phyloP scores from a whole-genome alignment of 2,113 vertebrate species.

The Mionectes macconnelli region DNA sequence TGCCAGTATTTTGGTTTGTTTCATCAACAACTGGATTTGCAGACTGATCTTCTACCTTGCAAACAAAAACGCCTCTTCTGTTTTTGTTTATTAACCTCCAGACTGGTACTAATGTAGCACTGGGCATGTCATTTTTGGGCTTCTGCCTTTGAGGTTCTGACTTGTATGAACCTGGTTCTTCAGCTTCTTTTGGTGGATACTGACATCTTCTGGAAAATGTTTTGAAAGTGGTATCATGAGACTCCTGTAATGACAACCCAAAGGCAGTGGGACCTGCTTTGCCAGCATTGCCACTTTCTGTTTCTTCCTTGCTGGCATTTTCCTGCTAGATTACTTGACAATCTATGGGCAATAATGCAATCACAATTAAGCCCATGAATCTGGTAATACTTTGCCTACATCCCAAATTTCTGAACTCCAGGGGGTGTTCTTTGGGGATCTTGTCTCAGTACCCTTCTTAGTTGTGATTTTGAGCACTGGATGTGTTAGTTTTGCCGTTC shows the following conservation, averaged over 20 bases:
- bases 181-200: background rate
- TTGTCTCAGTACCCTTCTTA: background rate
- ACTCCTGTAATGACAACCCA: background rate
- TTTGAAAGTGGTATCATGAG: background rate
- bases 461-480: background rate
- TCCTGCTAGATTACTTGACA: slow-evolving; percentile 51
- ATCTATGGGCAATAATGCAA: slow-evolving; percentile 36
- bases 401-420: background rate
- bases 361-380: slow-evolving; percentile 47
- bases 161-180: background rate
- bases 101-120: background rate
- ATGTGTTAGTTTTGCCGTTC: slow-evolving; percentile 24
- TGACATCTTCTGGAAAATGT: background rate
- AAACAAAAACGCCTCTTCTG: background rate
- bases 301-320: background rate
- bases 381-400: background rate
- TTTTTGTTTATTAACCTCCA: background rate
- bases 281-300: background rate
- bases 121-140: background rate
- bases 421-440: background rate
- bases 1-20: background rate
- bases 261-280: background rate
- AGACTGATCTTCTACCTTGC: background rate
- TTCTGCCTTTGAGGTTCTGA: background rate
- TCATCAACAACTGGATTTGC: background rate